Base-by-base conservation (phyloP, 64 coral and sea anemone species). In the Acropora yongei region DNA sequence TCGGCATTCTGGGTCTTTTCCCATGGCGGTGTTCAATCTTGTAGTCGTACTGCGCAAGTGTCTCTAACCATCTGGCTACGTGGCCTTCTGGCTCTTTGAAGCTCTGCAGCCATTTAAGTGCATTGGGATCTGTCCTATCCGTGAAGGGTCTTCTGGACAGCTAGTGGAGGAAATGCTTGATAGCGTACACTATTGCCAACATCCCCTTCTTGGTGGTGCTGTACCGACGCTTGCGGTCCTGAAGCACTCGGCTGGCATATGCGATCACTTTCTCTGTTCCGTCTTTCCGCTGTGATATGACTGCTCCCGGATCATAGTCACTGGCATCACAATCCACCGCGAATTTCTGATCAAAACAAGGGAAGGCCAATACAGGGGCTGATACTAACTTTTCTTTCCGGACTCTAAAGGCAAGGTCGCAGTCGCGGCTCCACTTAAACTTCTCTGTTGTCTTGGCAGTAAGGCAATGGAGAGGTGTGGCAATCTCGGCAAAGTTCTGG, bases 111-210 rank as follows among this genome's bases (percentile, higher is more conserved):
- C 83, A 86, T 11, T 72, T 92, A 0, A 92, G 53, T 41, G 80
- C 68, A 19, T 86, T 92, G 40, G 84, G 81, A 49, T 92, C 80
- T 55, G 73, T 92, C 10, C 68, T 65, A 3, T 86, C 18, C 3
- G 63, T 75, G 60, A 86, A 78, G 5, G 63, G 82, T 55, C 80
- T 57, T 4, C 90, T 74, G 10, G 77, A 72, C 73, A 86, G 44
- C 55, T 92, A 79, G 39, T 92, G 80, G 46, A 8, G 49, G 61
- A 92, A 92, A 40, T 92, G 74, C 8, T 9, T 69, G 16, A 92
- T 57, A 8, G 90, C 90, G 69, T 83, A 92, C 57, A 77, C 75
- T 16, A 86, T 75, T 18, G 74, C 87, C 2, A 79, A 3, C 73
- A 89, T 67, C 53, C 79, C 75, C 6, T 76, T 74, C 87, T 89